Conservation (phyloP, 1,140 invertebrate species). For the Cyrtorhinus lividipennis region DNA sequence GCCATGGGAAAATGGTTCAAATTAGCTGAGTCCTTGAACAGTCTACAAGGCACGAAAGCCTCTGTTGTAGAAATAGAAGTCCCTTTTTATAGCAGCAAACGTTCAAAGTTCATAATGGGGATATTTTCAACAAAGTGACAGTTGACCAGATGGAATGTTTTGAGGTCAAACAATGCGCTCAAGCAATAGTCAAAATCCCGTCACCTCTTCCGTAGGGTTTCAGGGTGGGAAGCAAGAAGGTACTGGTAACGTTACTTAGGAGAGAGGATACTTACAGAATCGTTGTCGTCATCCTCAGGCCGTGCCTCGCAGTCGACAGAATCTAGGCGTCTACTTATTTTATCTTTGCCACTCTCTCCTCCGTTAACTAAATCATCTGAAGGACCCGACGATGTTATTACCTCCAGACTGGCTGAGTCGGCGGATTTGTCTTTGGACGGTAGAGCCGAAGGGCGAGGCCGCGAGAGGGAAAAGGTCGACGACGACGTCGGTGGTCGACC, state of each 20-base stretch:
- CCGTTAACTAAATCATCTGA: neutral
- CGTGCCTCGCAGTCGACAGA: neutral
- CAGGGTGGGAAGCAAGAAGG: neutral
- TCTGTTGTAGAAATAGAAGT: too few species aligned
- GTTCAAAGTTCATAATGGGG: too few species aligned
- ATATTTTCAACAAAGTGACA: too few species aligned
- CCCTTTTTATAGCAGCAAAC: too few species aligned
- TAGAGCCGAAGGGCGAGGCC: neutral
- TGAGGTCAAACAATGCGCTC: too few species aligned
- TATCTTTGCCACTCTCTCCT: conserved; percentile 7
- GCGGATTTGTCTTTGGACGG: conserved; percentile 3
- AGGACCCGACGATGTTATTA: conserved; percentile 7
- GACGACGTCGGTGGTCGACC: conserved; percentile 9
- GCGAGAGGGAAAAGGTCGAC: neutral
- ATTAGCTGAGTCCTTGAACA: too few species aligned
- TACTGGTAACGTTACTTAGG: too few species aligned
- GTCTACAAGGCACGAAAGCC: too few species aligned
- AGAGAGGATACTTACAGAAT: conserved; percentile 4
- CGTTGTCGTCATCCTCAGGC: conserved; percentile 7
- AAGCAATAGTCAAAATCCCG: too few species aligned
- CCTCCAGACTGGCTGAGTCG: conserved; percentile 17
- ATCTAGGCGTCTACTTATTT: neutral
- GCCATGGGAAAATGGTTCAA: too few species aligned
- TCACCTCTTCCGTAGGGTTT: neutral
- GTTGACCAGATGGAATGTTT: too few species aligned